These are phyloP conservation scores for Eupithecia abbreviata DNA, from an alignment of 2,888 invertebrate species.

Conservation along the genomic window DNA sequence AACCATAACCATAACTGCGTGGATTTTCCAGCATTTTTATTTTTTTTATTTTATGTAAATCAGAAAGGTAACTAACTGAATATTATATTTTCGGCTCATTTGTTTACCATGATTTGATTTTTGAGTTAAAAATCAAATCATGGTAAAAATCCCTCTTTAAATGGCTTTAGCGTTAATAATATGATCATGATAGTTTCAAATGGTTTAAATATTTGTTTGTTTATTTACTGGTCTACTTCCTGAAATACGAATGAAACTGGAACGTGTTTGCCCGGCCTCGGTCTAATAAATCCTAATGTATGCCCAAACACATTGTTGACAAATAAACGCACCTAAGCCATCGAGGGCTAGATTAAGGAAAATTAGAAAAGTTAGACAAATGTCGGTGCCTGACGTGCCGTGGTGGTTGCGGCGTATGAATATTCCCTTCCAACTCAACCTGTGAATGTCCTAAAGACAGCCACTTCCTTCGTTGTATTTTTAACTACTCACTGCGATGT, in stretches of 20 bases:
- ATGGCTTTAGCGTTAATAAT: no score
- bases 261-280: constrained; percentile 53
- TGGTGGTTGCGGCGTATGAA: not conserved
- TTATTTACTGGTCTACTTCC: not conserved
- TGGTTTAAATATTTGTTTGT: not conserved
- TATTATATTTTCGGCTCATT: not conserved
- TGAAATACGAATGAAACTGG: constrained; percentile 7
- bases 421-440: no score
- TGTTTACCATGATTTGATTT: no score
- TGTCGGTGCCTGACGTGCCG: not conserved
- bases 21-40: not conserved
- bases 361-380: not conserved
- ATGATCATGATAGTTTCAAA: no score
- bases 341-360: not conserved
- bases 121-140: no score
- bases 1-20: not conserved
- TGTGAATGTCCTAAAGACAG: not conserved
- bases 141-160: no score
- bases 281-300: constrained; percentile 71
- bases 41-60: no score
- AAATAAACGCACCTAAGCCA: constrained; percentile 37
- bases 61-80: not conserved
- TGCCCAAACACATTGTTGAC: constrained; percentile 67
- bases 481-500: not conserved
- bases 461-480: not conserved